Evolutionary conservation across 2,797 vertebrate genomes (phyloP), one percentile per base, ranked within the genome.

Genomic region (Chaenodraco wilsoni): DNA sequence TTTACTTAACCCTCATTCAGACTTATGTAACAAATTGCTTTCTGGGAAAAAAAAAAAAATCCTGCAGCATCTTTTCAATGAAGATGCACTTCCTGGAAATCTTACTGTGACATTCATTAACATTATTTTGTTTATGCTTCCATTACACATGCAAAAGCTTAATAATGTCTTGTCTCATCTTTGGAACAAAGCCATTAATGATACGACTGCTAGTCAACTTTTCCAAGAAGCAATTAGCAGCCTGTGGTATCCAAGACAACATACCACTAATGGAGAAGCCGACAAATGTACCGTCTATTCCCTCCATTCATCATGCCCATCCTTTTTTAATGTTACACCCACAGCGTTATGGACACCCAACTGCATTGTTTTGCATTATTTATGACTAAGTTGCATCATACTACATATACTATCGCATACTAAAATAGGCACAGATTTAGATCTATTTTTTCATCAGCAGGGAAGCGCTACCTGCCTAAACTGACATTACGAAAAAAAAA

Each of bases 181-280:
- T 85, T 81, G 62, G 43, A 84, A 83, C n/a, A 74, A 83, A 78
- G 27, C 21, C 49, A 82, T 85, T 81, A 78, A n/a, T 40, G 59
- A 9, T 7, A 59, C 44, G 37, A 45, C 21, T 16, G 49, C 56
- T 9, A 57, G 62, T 68, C 60, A 77, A 69, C 63, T 69, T 81
- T 86, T 79, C 75, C 79, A 67, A 74, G 76, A 87, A 86, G 69
- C 67, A 51, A 84, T 87, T 88, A 89, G 77, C 15, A 61, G 63
- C 41, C 66, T 48, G 33, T 46, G 41, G 84, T 80, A 70, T 82
- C 74, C 74, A 84, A 15, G 79, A 78, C 82, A 76, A 91, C 74
- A 62, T 31, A n/a, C 19, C 50, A 61, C 59, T 61, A 65, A 81
- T 66, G 19, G 62, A 76, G 51, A 78, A 62, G 55, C 46, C 4